Evolutionary conservation across 2,797 vertebrate species (phyloP).

Genomic region (Protonibea diacanthus): DNA sequence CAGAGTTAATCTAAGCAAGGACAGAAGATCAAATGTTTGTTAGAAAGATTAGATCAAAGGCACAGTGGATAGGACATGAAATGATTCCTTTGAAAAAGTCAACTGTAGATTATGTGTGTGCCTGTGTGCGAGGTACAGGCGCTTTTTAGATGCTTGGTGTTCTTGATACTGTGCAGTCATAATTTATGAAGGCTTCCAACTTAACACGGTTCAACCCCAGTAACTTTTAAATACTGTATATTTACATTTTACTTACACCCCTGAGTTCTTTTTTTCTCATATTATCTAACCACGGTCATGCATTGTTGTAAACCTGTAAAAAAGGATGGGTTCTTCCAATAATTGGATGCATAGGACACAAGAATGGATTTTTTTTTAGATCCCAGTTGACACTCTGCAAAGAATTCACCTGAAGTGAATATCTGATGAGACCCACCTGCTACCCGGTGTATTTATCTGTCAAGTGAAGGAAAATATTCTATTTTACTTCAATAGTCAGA

Average conservation of each 20-base stretch:
- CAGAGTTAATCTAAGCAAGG: background rate
- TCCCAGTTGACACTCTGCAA: background rate
- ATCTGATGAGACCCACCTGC: background rate
- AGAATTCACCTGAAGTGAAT: background rate
- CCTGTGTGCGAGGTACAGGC: background rate
- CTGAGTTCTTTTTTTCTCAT: too few relatives aligned
- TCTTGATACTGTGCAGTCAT: background rate
- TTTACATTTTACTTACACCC: background rate
- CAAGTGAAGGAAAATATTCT: background rate
- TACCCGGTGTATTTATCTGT: background rate
- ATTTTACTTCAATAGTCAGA: background rate
- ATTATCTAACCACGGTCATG: background rate
- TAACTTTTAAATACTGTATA: background rate
- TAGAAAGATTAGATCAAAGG: constrained; percentile 29
- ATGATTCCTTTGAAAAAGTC: constrained; percentile 10
- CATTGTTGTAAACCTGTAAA: background rate
- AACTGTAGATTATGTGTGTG: constrained; percentile 14
- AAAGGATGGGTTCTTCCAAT: background rate
- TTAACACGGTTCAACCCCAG: background rate
- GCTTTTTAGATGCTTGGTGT: too few relatives aligned
- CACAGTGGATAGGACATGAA: constrained; percentile 7
- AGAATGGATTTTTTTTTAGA: background rate
- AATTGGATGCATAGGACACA: background rate
- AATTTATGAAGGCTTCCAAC: background rate
- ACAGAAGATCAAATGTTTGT: constrained; percentile 16